Evolutionary conservation across 2,797 vertebrate genomes (phyloP).

Genomic region (Danio jaintianensis): DNA sequence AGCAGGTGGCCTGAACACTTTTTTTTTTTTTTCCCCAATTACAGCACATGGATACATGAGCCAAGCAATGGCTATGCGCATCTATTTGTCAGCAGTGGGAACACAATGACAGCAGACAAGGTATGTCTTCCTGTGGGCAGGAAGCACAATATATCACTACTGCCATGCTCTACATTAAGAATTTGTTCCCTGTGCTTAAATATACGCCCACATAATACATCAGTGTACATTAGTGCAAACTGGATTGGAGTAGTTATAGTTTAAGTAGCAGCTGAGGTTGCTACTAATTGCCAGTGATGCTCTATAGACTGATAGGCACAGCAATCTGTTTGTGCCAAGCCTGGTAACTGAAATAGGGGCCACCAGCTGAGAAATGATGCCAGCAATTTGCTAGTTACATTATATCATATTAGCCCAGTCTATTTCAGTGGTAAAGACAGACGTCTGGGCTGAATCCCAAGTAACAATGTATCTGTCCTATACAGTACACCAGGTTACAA

Average conservation of each 20-base stretch:
- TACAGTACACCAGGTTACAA: conserved; percentile 3
- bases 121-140: conserved; percentile 55
- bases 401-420: conserved; percentile 48
- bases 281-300: conserved; percentile 21
- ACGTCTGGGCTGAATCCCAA: conserved; percentile 16
- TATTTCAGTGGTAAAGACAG: conserved; percentile 13
- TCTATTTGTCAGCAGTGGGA: conserved; percentile 68
- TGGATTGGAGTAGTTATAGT: conserved; percentile 40
- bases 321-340: conserved; percentile 64
- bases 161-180: conserved; percentile 68
- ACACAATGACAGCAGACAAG: conserved; percentile 60
- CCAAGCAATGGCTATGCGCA: conserved; percentile 63
- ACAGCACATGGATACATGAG: conserved; percentile 63
- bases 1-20: conserved; percentile 76
- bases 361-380: conserved; percentile 75
- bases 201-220: conserved; percentile 58
- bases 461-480: neutral
- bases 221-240: conserved; percentile 25
- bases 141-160: conserved; percentile 55
- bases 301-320: conserved; percentile 54
- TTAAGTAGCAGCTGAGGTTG: conserved; percentile 35
- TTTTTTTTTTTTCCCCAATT: conserved; percentile 72
- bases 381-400: conserved; percentile 76
- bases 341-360: conserved; percentile 72
- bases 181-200: conserved; percentile 71